Evolutionary conservation across 2,113 vertebrate genomes (phyloP), one percentile per base, ranked within the genome.

Genomic region (Hemichromis elongatus): DNA sequence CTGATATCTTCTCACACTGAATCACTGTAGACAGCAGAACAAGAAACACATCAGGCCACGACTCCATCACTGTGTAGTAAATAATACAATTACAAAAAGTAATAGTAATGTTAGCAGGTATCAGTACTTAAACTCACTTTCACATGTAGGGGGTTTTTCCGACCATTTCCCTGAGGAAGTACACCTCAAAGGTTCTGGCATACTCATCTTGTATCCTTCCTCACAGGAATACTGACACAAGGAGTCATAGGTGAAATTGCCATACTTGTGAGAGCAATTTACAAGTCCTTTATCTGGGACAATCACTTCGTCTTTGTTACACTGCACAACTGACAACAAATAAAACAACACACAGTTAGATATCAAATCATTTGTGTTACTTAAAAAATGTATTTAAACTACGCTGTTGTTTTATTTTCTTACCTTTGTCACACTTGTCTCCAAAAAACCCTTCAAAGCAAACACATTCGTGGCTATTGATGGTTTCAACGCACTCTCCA

Each of bases 401-500:
- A 77, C 26, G 1, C 3, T 5, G 1, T 57, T 3, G 9, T 3
- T 45, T 5, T 18, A 18, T 59, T 83, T 79, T 45, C 95, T 94
- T 88, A 99, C 98, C 97, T 0, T 97, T 13, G 18, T 96, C 89
- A 24, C 98, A 99, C 30, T 90, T 92, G 0, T 95, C 90, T 59
- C 98, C 98, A 0, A 89, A 92, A 94, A 98, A 99, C 2, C 98
- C 98, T 0, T 96, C 94, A 87, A 93, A 91, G 59, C 98, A 99
- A 3, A 92, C 40, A 18, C 61, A 66, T 21, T 9, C 21, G 19
- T 14, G 61, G 35, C 61, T 40, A 35, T 66, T 66, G 61, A 66
- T 66, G 61, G 61, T 66, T 66, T 66, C 61, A 21, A 40, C 35
- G 6, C 61, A 66, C 7, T 98, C 96, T 0, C 98, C 97, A 0